Evolutionary conservation across 2,888 invertebrate species (phyloP), one percentile per base, ranked within the genome.

Genomic region (Mesorhabditis sp.): DNA sequence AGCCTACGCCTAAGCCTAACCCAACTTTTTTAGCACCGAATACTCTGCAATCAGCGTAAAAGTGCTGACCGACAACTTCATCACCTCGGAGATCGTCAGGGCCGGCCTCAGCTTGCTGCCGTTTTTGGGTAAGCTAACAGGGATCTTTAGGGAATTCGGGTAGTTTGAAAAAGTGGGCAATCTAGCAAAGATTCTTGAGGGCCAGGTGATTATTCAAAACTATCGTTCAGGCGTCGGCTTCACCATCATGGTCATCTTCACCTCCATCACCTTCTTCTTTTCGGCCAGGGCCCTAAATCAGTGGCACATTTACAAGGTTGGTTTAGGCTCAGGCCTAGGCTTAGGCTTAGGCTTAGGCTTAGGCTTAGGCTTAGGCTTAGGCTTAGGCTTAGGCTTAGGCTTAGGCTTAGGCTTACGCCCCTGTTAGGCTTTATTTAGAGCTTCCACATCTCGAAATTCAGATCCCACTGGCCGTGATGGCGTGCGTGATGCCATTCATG

Each of bases 401-500:
- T 28, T 28, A 2, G 28, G 28, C 28, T 28, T 28, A 28, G 28
- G 28, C 28, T 2, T 28, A 28, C n/a, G n/a, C n/a, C n/a, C n/a
- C n/a, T n/a, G n/a, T n/a, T n/a, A n/a, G 28, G 28, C 28, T 28
- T 28, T 28, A 2, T n/a, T 50, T 50, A 50, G n/a, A 50, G n/a
- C n/a, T 13, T 50, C 58, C 58, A 50, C n/a, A 50, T 50, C 58
- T 50, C 63, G 2, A 63, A 7, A 13, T 76, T 50, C 70, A 83
- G 82, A 62, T 83, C 4, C 68, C 81, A 5, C 72, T 84, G 4
- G 84, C 84, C 5, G 65, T 84, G 4, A 77, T 78, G 72, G 83
- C 82, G 5, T 82, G 83, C 62, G 77, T 81, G 4, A 76, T 76
- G 62, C 84, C 84, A 41, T 84, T 84, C 70, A 84, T 84, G 84